Conservation (phyloP, 2,888 invertebrate genomes). For the Pheosia tremula region DNA sequence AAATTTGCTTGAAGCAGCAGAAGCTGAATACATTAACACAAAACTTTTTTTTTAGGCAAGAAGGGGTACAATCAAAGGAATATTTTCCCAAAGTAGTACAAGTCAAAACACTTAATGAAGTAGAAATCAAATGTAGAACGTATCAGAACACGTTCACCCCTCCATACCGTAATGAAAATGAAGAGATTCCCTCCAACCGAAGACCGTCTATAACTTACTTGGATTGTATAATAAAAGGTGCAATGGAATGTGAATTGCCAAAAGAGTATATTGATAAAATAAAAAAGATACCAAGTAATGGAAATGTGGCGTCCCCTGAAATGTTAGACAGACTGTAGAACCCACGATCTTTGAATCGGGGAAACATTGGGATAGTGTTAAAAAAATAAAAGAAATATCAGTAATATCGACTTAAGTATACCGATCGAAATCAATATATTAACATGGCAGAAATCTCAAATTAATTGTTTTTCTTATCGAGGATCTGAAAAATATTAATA, state of each 20-base stretch:
- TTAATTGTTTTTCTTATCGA: not conserved
- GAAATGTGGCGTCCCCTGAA: slow-evolving; percentile 10
- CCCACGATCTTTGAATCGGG: no score
- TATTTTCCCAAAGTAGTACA: slow-evolving; percentile 25
- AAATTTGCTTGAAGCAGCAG: no score
- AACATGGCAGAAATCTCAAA: no score
- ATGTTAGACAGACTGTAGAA: slow-evolving; percentile 4
- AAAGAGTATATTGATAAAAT: slow-evolving; percentile 20
- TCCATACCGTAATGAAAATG: not conserved
- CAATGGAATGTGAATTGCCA: slow-evolving; percentile 26
- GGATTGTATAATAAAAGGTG: slow-evolving; percentile 25
- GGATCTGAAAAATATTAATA: not conserved
- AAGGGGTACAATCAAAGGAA: slow-evolving; percentile 17
- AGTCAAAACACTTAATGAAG: slow-evolving; percentile 8
- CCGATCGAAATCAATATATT: no score
- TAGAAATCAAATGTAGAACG: slow-evolving; percentile 15
- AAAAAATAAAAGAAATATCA: no score
- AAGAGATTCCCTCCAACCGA: slow-evolving; percentile 20
- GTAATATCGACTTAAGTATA: no score
- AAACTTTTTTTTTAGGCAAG: slow-evolving; percentile 24
- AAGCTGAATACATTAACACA: no score
- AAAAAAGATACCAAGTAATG: slow-evolving; percentile 24
- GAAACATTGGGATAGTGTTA: no score
- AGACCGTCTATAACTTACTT: slow-evolving; percentile 31
- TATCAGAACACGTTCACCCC: slow-evolving; percentile 22